These are phyloP conservation scores for Silurus glanis DNA, from an alignment of 2,113 vertebrate species.

Conservation along the genomic window DNA sequence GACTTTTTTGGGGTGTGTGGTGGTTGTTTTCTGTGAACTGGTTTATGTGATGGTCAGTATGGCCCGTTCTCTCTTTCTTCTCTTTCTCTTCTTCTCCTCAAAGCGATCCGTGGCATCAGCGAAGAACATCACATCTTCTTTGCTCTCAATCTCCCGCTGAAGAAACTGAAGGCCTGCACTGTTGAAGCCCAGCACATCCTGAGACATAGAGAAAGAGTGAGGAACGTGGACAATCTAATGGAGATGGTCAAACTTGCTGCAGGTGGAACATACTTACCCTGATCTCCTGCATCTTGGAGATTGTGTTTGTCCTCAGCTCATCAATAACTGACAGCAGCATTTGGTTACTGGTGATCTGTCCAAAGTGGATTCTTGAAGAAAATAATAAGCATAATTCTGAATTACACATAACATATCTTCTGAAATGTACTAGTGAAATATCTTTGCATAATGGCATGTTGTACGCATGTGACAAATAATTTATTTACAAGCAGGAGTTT, in stretches of 20 bases:
- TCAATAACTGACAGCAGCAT: constrained; percentile 90
- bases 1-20: constrained; percentile 9
- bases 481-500: not conserved
- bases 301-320: constrained; percentile 83
- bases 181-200: constrained; percentile 94
- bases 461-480: not conserved
- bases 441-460: not conserved
- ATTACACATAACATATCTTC: not conserved
- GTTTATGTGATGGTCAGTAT: constrained; percentile 81
- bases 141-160: constrained; percentile 88
- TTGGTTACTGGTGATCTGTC: constrained; percentile 91
- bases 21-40: not conserved
- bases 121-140: constrained; percentile 92
- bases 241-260: not conserved
- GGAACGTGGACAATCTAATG: not conserved
- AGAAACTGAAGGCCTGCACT: constrained; percentile 88
- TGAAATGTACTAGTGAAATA: not conserved
- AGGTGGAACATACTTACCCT: constrained; percentile 72
- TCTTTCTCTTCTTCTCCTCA: constrained; percentile 83
- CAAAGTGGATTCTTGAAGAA: constrained; percentile 87
- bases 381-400: not conserved
- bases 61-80: constrained; percentile 85
- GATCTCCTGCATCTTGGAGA: constrained; percentile 84
- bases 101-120: constrained; percentile 86
- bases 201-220: constrained; percentile 34